A percentile compares a stretch with the other conserved stretches of the same genome.
Evolutionary conservation across 2,888 invertebrate genomes (phyloP).

Genomic region (Apodemia duryi): DNA sequence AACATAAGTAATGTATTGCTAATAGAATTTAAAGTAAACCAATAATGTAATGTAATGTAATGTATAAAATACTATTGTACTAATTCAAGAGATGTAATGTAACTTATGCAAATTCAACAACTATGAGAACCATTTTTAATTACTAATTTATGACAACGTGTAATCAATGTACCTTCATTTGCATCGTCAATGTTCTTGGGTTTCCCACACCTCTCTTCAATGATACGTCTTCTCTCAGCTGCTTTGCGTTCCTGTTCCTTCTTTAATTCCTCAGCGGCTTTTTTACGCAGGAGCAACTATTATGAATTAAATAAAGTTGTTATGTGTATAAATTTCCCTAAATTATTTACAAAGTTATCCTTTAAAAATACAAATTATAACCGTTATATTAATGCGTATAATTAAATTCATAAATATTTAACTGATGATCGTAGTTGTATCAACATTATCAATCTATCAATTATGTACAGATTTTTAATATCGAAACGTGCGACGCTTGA

Average conservation of each 20-base stretch:
- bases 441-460: no score
- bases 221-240: slow-evolving; percentile 97
- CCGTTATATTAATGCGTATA: not conserved
- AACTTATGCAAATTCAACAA: not conserved
- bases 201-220: slow-evolving; percentile 96
- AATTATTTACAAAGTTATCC: not conserved
- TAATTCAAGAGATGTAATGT: not conserved
- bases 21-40: slow-evolving; percentile 30
- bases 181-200: slow-evolving; percentile 94
- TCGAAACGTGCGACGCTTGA: no score
- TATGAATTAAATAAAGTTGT: slow-evolving; percentile 9
- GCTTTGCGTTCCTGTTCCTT: slow-evolving; percentile 99
- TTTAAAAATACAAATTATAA: not conserved
- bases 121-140: not conserved
- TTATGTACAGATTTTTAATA: no score
- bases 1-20: no score
- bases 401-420: no score
- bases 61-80: slow-evolving; percentile 26
- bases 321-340: not conserved
- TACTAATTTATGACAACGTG: not conserved
- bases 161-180: slow-evolving; percentile 88
- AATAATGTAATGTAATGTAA: slow-evolving; percentile 49
- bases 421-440: no score
- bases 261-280: slow-evolving; percentile 99
- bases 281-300: slow-evolving; percentile 99